These are phyloP conservation scores for Mactromeris polynyma DNA, from an alignment of 2,888 invertebrate genomes.

Conservation along the genomic window DNA sequence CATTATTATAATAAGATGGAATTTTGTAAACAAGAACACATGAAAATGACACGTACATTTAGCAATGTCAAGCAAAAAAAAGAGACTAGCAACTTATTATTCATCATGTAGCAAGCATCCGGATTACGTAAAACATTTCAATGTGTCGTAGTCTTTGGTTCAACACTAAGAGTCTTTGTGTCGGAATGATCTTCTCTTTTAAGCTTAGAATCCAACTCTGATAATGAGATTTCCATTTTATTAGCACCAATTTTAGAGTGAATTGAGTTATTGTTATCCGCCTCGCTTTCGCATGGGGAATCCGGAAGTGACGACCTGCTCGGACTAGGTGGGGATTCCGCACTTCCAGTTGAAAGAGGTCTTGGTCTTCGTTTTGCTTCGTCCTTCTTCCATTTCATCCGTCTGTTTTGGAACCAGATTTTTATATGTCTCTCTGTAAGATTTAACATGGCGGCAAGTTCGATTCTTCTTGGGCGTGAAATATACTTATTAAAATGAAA, in stretches of 20 bases:
- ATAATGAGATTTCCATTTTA: conserved; percentile 47
- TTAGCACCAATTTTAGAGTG: conserved; percentile 49
- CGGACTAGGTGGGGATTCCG: conserved; percentile 73
- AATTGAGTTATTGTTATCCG: conserved; percentile 67
- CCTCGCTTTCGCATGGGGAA: conserved; percentile 57
- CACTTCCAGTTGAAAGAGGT: conserved; percentile 71
- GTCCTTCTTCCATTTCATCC: conserved; percentile 87
- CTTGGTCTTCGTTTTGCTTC: conserved; percentile 85
- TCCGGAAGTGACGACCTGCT: conserved; percentile 64
- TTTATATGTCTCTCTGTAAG: conserved; percentile 96
- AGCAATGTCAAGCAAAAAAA: neutral
- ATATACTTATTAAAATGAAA: conserved; percentile 99
- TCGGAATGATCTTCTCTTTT: conserved; percentile 21
- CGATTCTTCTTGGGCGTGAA: conserved; percentile 97
- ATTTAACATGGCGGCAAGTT: conserved; percentile 98
- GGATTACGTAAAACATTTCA: neutral
- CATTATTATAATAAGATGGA: neutral
- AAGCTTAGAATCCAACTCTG: conserved; percentile 47
- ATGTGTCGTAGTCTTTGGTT: conserved; percentile 30
- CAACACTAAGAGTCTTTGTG: conserved; percentile 15
- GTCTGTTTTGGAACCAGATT: conserved; percentile 88
- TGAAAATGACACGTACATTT: conserved; percentile 6
- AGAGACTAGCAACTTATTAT: conserved; percentile 1
- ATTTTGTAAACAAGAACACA: conserved; percentile 5
- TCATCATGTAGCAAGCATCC: conserved; percentile 6